Evolutionary conservation across 2,888 invertebrate species (phyloP), one percentile per base, ranked within the genome.

Genomic region (Helicoverpa assulta): DNA sequence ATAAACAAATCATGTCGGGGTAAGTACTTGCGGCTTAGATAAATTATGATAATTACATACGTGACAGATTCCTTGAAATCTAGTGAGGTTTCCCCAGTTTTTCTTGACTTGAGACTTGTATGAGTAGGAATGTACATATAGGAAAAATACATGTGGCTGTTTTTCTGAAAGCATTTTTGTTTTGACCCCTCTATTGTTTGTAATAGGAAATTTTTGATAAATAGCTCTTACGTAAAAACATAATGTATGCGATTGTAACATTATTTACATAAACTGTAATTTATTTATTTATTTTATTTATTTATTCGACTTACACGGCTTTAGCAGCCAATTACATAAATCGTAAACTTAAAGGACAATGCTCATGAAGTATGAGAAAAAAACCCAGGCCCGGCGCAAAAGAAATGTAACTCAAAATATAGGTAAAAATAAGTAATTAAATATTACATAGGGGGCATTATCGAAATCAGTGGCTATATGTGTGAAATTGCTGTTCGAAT

Each of bases 221-320:
- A 53, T 43, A 57, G n/a, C 52, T 12, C 47, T 60, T 68, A 68
- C 76, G 43, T 58, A 68, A 58, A 55, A 69, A 75, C 50, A 55
- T 33, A 5, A 54, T 21, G 12, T 50, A 18, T n/a, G n/a, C 60
- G 57, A 76, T 26, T 47, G 60, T 64, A 40, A 73, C 73, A 8
- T 54, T 78, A 40, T 65, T 62, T 62, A 58, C 43, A 16, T 70
- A 55, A 75, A 78, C 37, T 63, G 19, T 58, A 5, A 55, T n/a
- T n/a, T n/a, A n/a, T n/a, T n/a, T n/a, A n/a, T n/a, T n/a, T n/a
- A n/a, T n/a, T n/a, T n/a, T n/a, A n/a, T n/a, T n/a, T n/a, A n/a
- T n/a, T n/a, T n/a, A n/a, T n/a, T n/a, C n/a, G n/a, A n/a, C n/a
- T n/a, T n/a, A n/a, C n/a, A n/a, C n/a, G n/a, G n/a, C n/a, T n/a